phyloP scores from a whole-genome alignment of 2,888 invertebrate genomes.

The Clitarchus hookeri region DNA sequence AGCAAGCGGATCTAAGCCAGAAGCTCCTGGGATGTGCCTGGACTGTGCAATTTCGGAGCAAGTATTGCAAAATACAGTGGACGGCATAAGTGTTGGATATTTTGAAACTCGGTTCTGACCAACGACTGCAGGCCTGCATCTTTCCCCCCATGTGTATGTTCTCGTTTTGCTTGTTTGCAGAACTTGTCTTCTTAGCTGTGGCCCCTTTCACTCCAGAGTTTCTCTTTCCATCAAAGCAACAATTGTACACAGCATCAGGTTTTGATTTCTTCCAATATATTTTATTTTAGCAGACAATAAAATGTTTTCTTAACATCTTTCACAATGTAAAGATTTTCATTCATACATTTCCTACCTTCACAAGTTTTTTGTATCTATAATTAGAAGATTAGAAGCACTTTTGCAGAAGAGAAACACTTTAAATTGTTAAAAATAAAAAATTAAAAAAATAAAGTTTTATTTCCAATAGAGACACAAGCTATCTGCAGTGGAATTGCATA shows the following conservation, averaged over 20 bases:
- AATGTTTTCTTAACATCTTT: neutral
- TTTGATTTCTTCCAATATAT: neutral
- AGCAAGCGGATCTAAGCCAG: conserved; percentile 17
- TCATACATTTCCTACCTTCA: neutral
- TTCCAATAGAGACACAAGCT: neutral
- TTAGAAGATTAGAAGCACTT: neutral
- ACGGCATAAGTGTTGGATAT: neutral
- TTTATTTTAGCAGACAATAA: neutral
- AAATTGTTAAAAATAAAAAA: neutral
- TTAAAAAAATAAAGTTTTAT: neutral
- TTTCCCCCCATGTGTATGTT: conserved; percentile 42
- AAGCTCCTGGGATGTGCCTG: conserved; percentile 18
- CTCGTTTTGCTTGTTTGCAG: conserved; percentile 34
- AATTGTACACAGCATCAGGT: neutral
- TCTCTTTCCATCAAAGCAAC: neutral
- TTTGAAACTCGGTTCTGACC: conserved; percentile 11
- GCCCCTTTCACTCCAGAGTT: neutral
- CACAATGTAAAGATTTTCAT: neutral
- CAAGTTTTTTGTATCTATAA: neutral
- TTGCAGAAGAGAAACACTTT: neutral
- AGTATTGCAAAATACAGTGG: neutral
- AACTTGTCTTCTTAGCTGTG: conserved; percentile 21
- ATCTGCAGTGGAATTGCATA: neutral
- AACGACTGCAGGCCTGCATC: conserved; percentile 35
- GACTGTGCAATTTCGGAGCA: neutral